A percentile compares a stretch with the other conserved stretches of the same genome.
phyloP scores from a whole-genome alignment of 2,113 vertebrate species.

The Silurus meridionalis region DNA sequence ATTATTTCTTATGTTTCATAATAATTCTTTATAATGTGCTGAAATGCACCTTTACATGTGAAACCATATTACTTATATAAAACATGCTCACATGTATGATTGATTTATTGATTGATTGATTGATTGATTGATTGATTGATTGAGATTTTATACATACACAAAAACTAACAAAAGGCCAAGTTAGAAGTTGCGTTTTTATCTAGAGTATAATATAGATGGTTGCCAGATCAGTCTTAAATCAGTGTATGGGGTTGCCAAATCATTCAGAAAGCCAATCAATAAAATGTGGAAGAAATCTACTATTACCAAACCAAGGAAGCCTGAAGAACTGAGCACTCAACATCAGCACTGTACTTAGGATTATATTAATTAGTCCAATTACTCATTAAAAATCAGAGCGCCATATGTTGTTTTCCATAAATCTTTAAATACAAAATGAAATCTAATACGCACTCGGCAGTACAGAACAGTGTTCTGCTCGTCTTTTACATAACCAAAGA shows the following conservation, averaged over 20 bases:
- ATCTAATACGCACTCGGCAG: background rate
- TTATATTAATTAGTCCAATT: background rate
- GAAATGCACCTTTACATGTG: background rate
- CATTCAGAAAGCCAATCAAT: background rate
- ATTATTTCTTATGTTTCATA: background rate
- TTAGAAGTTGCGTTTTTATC: background rate
- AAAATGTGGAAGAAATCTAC: background rate
- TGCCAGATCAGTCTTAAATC: background rate
- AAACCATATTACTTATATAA: background rate
- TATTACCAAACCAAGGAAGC: background rate
- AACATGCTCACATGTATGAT: background rate
- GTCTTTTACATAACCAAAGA: background rate
- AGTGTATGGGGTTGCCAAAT: background rate
- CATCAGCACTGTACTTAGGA: background rate
- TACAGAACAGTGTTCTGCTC: background rate
- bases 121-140: background rate
- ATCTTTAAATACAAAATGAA: background rate
- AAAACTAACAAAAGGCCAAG: background rate
- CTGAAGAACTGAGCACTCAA: background rate
- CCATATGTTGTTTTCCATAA: slow-evolving; percentile 23
- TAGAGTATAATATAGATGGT: background rate
- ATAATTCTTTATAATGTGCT: background rate
- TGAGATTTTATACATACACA: background rate
- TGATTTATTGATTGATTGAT: background rate
- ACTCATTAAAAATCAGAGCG: background rate